A percentile compares a stretch with the other conserved stretches of the same genome.
These are phyloP conservation scores for Sebastes trivittatus DNA, from an alignment of 2,797 vertebrate species.

Conservation along the genomic window DNA sequence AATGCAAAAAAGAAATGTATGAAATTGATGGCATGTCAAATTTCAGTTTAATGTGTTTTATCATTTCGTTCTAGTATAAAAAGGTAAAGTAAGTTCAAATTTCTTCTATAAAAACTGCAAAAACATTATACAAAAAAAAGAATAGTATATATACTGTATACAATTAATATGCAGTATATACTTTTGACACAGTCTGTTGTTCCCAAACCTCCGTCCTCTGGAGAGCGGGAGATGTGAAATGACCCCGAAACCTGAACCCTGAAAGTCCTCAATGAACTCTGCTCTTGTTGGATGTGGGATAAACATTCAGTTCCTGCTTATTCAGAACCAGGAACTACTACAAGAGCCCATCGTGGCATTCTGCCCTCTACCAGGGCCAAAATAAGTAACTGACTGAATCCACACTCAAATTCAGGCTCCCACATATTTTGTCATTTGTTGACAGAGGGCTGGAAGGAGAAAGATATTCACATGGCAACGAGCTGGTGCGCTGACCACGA, in stretches of 20 bases:
- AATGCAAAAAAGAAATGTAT: not conserved
- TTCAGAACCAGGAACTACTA: constrained; percentile 51
- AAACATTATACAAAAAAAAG: not conserved
- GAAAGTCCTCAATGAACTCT: constrained; percentile 53
- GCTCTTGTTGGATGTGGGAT: constrained; percentile 32
- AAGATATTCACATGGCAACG: not conserved
- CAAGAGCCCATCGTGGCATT: constrained; percentile 35
- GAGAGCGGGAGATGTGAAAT: constrained; percentile 16
- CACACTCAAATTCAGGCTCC: constrained; percentile 44
- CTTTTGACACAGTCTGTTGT: not conserved
- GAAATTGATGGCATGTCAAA: not conserved
- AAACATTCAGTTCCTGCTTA: constrained; percentile 49
- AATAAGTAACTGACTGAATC: constrained; percentile 59
- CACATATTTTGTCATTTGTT: constrained; percentile 60
- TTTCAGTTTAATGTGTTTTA: not conserved
- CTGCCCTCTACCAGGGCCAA: constrained; percentile 50
- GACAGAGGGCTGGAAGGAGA: constrained; percentile 57
- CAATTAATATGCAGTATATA: not conserved
- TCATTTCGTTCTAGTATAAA: not conserved
- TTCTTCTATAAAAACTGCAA: not conserved
- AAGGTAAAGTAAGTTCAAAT: not conserved
- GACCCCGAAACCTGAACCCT: constrained; percentile 31
- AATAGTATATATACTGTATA: not conserved
- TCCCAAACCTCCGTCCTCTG: not conserved
- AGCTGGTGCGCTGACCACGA: not conserved